Evolutionary conservation across 2,113 vertebrate genomes (phyloP), one percentile per base, ranked within the genome.

Genomic region (Platanista minor): DNA sequence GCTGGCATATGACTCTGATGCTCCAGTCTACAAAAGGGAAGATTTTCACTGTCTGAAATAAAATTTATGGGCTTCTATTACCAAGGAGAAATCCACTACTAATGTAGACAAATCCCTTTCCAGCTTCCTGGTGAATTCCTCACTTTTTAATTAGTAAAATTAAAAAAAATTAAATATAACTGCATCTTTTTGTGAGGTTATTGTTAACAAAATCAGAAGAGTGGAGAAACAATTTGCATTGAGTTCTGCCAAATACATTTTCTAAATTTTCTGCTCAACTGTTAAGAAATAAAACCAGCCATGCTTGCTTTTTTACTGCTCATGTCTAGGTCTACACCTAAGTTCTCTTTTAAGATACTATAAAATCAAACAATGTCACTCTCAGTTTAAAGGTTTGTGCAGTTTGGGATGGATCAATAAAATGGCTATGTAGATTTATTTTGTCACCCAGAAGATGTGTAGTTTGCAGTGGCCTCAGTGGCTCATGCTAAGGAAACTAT

Each of bases 401-500:
- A 90, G 90, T 46, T 97, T 96, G 87, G 39, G 29, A 36, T 54
- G n/a, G 84, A 49, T 67, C 80, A 92, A 5, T 96, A 90, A 33
- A 93, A 91, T 46, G 82, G 90, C 61, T 96, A 86, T 7, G 10
- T 27, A 85, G 83, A 94, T 13, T 93, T 90, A 92, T 95, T 96
- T 80, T 81, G 52, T 31, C 33, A 84, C 52, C 83, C 85, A 64
- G 71, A 88, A 90, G 43, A 92, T 94, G 33, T 94, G 5, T 62
- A 91, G 49, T 39, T 93, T 83, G 7, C 31, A 91, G 52, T 86
- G n/a, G 91, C 90, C 90, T 84, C 61, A 91, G n/a, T 84, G 29
- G 18, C n/a, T 95, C 72, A 27, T 36, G 85, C 43, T 64, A 81
- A 31, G 5, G 75, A 96, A 96, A 5, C 4, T 72, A 6, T 94